Evolutionary conservation across 2,797 vertebrate species (phyloP), one percentile per base, ranked within the genome.

Genomic region (Halcyon leucocephala): DNA sequence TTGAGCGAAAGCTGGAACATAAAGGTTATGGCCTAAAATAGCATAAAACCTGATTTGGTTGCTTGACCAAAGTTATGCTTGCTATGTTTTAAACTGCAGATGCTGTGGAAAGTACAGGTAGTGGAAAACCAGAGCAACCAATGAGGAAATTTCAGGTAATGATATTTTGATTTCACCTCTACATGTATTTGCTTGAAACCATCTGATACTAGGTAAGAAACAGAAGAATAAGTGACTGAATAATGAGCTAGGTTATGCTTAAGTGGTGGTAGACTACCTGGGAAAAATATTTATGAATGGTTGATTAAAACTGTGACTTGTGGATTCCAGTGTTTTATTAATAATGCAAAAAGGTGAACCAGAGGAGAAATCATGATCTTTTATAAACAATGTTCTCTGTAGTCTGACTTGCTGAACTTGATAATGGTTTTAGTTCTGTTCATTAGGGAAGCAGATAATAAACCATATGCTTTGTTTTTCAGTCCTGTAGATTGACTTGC

Each of bases 21-120:
- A 69, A 82, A 95, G 82, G 82, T 87, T 71, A 49, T 39, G 69
- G 57, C 57, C 65, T 78, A 81, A 88, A 95, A 95, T 90, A 94
- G 87, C 57, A 51, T 21, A 81, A 78, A 83, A 31, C 17, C 52
- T 39, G 35, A 51, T 74, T 86, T 80, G 60, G 60, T 82, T 87
- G 48, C 66, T 88, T 88, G 72, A 88, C 72, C 57, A 20, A 86
- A 74, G 29, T 76, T 70, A 26, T 49, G 15, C 31, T 54, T 31
- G 31, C 71, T 71, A 11, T 39, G 8, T 70, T 86, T 83, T 42
- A 65, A 94, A 90, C 29, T 86, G 69, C 77, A 94, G 77, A 51
- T 44, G 35, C 44, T 58, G 76, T 93, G 91, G 90, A 93, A 95
- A 95, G 33, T 69, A 46, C 13, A 83, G 58, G 58, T 86, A 95